Conservation (phyloP, 1,140 invertebrate species). For the Venturia canescens region DNA sequence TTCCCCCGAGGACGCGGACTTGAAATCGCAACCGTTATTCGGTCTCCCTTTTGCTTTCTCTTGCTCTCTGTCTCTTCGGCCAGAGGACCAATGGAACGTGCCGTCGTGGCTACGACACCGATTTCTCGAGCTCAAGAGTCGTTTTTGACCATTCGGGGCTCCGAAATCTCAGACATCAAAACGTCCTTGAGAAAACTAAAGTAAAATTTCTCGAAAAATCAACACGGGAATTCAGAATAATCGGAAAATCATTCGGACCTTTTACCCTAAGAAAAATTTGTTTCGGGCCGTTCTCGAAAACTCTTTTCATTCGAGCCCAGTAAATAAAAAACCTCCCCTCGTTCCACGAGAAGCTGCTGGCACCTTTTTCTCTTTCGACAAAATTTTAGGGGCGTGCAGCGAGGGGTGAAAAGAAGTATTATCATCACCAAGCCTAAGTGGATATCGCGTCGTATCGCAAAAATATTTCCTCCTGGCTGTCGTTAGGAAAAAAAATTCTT, state of each 20-base stretch:
- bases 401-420: slow-evolving; percentile 48
- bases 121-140: neutral
- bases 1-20: neutral
- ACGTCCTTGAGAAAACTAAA: slow-evolving; percentile 23
- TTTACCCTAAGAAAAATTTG: too few species aligned
- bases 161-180: slow-evolving; percentile 1
- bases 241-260: too few species aligned
- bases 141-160: neutral
- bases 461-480: slow-evolving; percentile 44
- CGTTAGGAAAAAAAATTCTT: slow-evolving; percentile 49
- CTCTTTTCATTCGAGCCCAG: neutral
- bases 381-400: slow-evolving; percentile 15
- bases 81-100: neutral
- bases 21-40: slow-evolving; percentile 19
- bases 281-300: too few species aligned
- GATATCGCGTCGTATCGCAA: slow-evolving; percentile 56
- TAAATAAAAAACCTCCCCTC: neutral
- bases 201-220: too few species aligned
- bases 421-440: slow-evolving; percentile 50
- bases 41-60: neutral
- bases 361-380: slow-evolving; percentile 11
- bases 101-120: neutral
- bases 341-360: neutral
- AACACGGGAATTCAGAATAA: too few species aligned
- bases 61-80: too few species aligned